A percentile compares a stretch with the other conserved stretches of the same genome.
phyloP scores from a whole-genome alignment of 2,113 vertebrate species.

The Notothenia coriiceps region DNA sequence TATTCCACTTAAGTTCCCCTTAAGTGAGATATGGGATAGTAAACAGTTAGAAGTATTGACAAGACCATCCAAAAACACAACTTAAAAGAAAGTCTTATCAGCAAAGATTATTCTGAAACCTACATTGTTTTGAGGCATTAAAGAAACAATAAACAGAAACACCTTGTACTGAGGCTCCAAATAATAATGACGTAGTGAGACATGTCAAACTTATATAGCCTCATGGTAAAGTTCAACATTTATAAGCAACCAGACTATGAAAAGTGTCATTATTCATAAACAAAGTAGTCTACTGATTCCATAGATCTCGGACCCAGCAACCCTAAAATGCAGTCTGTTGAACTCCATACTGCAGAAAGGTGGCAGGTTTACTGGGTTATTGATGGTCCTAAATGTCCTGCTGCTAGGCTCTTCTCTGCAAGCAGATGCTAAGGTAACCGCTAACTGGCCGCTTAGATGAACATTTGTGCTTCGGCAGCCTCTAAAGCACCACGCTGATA shows the following conservation, averaged over 20 bases:
- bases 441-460: slow-evolving; percentile 76
- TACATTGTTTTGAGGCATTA: background rate
- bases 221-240: background rate
- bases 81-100: background rate
- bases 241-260: background rate
- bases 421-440: slow-evolving; percentile 73
- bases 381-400: slow-evolving; percentile 62
- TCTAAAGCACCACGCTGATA: slow-evolving; percentile 67
- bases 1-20: too few species aligned
- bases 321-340: slow-evolving; percentile 17
- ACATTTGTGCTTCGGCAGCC: slow-evolving; percentile 71
- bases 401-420: slow-evolving; percentile 62
- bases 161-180: background rate
- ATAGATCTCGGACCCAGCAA: background rate
- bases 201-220: background rate
- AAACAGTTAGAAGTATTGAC: too few species aligned
- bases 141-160: background rate
- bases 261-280: background rate
- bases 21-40: too few species aligned
- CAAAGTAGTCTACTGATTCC: background rate
- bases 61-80: too few species aligned
- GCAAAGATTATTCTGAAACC: background rate
- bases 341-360: slow-evolving; percentile 37
- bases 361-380: slow-evolving; percentile 62
- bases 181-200: background rate